Base-by-base conservation (phyloP, 2,888 invertebrate species). In the Erebia aethiops region DNA sequence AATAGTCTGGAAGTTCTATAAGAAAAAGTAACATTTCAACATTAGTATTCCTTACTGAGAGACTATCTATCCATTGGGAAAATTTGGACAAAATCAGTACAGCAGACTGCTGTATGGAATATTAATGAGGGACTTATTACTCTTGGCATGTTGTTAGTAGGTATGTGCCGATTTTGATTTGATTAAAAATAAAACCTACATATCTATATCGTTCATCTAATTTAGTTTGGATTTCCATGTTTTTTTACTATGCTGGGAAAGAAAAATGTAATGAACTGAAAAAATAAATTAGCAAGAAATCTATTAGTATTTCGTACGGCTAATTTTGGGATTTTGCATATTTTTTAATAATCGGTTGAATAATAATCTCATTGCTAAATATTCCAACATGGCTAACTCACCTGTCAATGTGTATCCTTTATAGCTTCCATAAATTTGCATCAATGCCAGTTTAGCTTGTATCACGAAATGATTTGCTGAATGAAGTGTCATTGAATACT, bases 391-490 rank as follows among this genome's bases (percentile, higher is more conserved):
- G 4, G 14, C 18, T 58, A 21, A 67, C 56, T 73, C 85, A 95
- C 95, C 95, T 81, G 92, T 79, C 77, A 95, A 86, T 49, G 81
- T 80, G 79, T 93, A 95, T 77, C 95, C 95, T 70, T 94, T 90
- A 8, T 89, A 86, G 83, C 94, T 95, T 72, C 96, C 96, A 81
- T 96, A 96, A 75, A 96, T 92, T 83, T 96, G 96, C 63, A 95
- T 91, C 51, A 97, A 86, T 3, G 95, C 95, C 81, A 96, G 94
- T 81, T 96, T 96, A 1, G 95, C 95, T 81, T 96, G 95, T 18
- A 96, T 84, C 0, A 96, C 90, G 77, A 96, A 94, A 78, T 95
- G 95, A 78, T 96, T 96, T 56, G 89, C 94, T 1, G 95, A 94
- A 83, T 96, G 96, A 69, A 97, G 83, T 8, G 95, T 94, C 69